These are phyloP conservation scores for Chelmon rostratus DNA, from an alignment of 2,797 vertebrate species.

Conservation along the genomic window DNA sequence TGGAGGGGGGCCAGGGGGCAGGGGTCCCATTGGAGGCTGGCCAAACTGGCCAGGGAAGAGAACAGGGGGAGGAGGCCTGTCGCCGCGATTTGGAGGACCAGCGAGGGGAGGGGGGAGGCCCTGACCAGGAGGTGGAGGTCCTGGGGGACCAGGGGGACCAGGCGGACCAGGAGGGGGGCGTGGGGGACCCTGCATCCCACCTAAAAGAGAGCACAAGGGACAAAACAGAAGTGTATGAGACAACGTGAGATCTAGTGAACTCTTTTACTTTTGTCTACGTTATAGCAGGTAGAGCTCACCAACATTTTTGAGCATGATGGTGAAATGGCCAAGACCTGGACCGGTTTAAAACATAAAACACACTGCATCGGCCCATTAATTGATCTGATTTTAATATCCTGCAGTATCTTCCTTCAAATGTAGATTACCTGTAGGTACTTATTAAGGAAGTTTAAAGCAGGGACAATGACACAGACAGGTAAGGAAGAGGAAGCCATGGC, in stretches of 20 bases:
- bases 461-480: conserved; percentile 57
- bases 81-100: conserved; percentile 96
- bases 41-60: conserved; percentile 98
- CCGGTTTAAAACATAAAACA: conserved; percentile 10
- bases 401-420: neutral
- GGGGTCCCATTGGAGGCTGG: conserved; percentile 92
- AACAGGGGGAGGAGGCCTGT: conserved; percentile 97
- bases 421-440: neutral
- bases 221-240: neutral
- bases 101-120: conserved; percentile 93
- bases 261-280: neutral
- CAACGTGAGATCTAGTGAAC: neutral
- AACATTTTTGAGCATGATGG: neutral
- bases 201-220: conserved; percentile 58
- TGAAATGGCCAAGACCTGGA: neutral
- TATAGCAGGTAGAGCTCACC: neutral
- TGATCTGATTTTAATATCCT: neutral
- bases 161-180: conserved; percentile 93
- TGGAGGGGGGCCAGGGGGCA: conserved; percentile 94
- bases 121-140: conserved; percentile 96
- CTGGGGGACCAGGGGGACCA: conserved; percentile 92
- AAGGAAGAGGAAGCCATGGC: conserved; percentile 57
- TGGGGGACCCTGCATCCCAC: conserved; percentile 90
- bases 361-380: neutral
- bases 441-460: conserved; percentile 45